These are phyloP conservation scores for Drosophila albomicans DNA, from an alignment of 1,140 invertebrate species.

Conservation along the genomic window DNA sequence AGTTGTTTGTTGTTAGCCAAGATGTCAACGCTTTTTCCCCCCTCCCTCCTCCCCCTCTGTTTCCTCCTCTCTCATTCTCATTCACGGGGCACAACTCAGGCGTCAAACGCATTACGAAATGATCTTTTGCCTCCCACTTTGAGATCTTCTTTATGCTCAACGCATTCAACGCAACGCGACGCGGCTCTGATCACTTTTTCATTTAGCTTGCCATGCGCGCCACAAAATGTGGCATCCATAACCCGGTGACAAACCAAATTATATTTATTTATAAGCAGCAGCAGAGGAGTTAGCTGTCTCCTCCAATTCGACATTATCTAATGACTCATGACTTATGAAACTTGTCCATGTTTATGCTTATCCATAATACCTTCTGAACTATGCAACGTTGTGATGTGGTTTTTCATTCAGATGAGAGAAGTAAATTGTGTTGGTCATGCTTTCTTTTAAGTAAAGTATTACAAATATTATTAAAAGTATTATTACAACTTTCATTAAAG, in stretches of 20 bases:
- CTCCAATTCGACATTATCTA: slow-evolving; percentile 9
- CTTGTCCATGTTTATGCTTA: slow-evolving; percentile 11
- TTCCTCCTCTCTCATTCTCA: slow-evolving; percentile 37
- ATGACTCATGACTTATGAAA: slow-evolving; percentile 18
- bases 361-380: background rate
- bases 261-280: slow-evolving; percentile 39
- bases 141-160: slow-evolving; percentile 39
- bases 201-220: slow-evolving; percentile 10
- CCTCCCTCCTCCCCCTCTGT: slow-evolving; percentile 15
- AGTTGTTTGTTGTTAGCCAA: slow-evolving; percentile 69
- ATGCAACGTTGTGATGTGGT: background rate
- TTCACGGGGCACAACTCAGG: slow-evolving; percentile 1
- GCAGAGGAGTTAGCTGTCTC: background rate
- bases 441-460: too few relatives aligned
- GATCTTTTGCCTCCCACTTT: slow-evolving; percentile 52
- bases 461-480: too few relatives aligned
- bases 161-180: slow-evolving; percentile 8
- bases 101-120: slow-evolving; percentile 67
- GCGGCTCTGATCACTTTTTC: slow-evolving; percentile 33
- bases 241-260: slow-evolving; percentile 41
- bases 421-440: too few relatives aligned
- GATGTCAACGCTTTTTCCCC: slow-evolving; percentile 66
- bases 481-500: too few relatives aligned
- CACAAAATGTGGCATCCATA: slow-evolving; percentile 41
- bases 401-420: background rate